These are phyloP conservation scores for Metaphire vulgaris DNA, from an alignment of 1,140 invertebrate genomes.

Conservation along the genomic window DNA sequence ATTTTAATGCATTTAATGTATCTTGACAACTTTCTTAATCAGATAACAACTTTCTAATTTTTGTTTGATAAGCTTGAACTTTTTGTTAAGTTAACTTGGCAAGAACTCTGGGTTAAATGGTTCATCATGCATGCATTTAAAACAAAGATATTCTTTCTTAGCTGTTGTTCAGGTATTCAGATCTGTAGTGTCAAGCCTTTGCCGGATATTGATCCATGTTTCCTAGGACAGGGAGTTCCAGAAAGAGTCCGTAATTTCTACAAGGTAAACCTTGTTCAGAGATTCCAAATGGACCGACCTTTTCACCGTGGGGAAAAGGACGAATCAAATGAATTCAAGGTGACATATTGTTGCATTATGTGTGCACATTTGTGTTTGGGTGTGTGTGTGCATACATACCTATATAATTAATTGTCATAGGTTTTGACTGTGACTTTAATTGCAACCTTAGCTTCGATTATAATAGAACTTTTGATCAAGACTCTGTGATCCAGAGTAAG, in stretches of 20 bases:
- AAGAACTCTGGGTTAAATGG: no score
- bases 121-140: no score
- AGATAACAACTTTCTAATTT: no score
- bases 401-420: no score
- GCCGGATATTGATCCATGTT: conserved; percentile 34
- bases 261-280: conserved; percentile 43
- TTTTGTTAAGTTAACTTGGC: no score
- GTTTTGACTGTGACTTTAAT: no score
- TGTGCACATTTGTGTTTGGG: background rate
- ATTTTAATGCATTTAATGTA: no score
- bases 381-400: no score
- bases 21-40: no score
- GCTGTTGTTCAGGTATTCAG: conserved; percentile 40
- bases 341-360: conserved; percentile 28
- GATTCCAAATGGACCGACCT: conserved; percentile 45
- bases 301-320: conserved; percentile 42
- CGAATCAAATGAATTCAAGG: conserved; percentile 45
- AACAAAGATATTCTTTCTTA: no score
- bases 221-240: conserved; percentile 36
- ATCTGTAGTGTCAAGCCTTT: conserved; percentile 42
- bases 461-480: background rate
- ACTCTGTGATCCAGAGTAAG: background rate
- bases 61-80: no score
- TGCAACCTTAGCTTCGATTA: no score
- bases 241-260: conserved; percentile 41